Percentiles rank a stretch among this genome's conserved stretches.
phyloP scores from a whole-genome alignment of 2,113 vertebrate species.

The Calidris pygmaea region DNA sequence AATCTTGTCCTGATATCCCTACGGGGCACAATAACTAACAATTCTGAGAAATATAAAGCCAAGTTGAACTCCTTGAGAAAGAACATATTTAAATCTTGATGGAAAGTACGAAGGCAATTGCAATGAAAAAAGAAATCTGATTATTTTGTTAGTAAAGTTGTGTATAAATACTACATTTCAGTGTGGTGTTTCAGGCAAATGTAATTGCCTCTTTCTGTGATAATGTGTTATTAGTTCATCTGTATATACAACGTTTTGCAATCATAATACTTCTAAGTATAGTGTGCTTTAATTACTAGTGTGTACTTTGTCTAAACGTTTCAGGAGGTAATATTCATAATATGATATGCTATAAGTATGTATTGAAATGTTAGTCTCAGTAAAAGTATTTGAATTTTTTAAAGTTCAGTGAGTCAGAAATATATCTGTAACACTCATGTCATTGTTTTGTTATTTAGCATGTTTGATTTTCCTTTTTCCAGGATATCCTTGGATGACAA shows the following conservation, averaged over 20 bases:
- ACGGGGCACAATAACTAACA: background rate
- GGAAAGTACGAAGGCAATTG: background rate
- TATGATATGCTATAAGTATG: background rate
- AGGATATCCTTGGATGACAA: conserved; percentile 85
- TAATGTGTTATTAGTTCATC: background rate
- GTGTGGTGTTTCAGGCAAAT: background rate
- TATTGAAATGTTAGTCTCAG: background rate
- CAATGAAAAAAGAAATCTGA: background rate
- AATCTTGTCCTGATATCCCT: background rate
- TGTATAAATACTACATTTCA: background rate
- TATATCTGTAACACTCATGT: background rate
- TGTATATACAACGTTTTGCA: background rate
- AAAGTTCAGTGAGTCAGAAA: background rate
- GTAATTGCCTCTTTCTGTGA: background rate
- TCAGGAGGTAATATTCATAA: background rate
- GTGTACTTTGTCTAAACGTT: background rate
- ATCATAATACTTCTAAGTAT: background rate
- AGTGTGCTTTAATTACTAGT: background rate
- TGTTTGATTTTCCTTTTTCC: background rate
- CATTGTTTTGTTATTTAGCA: background rate
- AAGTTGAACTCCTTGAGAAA: background rate
- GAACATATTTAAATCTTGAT: background rate
- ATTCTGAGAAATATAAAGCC: background rate
- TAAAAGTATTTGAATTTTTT: background rate
- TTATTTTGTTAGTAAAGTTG: background rate